phyloP scores from a whole-genome alignment of 2,113 vertebrate genomes.

The Vulpes vulpes region DNA sequence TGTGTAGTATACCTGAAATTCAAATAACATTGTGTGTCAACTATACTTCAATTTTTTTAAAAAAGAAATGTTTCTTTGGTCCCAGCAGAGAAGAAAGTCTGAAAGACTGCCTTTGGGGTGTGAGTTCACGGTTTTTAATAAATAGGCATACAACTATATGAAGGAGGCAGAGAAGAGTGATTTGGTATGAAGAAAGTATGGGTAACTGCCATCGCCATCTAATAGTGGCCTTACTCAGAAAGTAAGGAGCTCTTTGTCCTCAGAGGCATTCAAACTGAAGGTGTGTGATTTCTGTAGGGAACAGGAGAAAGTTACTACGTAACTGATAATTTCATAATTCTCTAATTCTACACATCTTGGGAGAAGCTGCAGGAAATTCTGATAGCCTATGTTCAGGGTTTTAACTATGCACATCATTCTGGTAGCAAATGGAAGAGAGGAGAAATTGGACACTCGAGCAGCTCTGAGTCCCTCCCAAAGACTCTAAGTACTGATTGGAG shows the following conservation, averaged over 20 bases:
- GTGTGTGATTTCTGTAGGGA: neutral
- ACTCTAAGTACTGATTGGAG: neutral
- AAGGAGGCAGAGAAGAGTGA: neutral
- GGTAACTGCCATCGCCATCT: neutral
- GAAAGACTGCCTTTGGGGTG: neutral
- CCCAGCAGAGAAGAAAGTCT: neutral
- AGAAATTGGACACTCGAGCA: neutral
- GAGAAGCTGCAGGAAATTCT: neutral
- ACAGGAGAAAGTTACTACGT: neutral
- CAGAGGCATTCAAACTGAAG: neutral
- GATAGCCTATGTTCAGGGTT: neutral
- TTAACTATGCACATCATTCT: neutral
- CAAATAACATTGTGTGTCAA: neutral
- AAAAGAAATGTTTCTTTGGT: neutral
- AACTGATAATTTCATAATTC: neutral
- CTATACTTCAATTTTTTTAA: neutral
- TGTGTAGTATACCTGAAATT: neutral
- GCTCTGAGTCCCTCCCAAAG: neutral
- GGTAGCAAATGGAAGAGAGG: neutral
- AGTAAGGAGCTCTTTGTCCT: neutral
- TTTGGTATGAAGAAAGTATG: neutral
- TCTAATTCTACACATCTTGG: slow-evolving; percentile 5
- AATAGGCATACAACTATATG: neutral
- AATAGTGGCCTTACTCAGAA: neutral
- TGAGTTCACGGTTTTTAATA: neutral